Evolutionary conservation across 2,113 vertebrate genomes (phyloP).

Genomic region (Oriolus oriolus): DNA sequence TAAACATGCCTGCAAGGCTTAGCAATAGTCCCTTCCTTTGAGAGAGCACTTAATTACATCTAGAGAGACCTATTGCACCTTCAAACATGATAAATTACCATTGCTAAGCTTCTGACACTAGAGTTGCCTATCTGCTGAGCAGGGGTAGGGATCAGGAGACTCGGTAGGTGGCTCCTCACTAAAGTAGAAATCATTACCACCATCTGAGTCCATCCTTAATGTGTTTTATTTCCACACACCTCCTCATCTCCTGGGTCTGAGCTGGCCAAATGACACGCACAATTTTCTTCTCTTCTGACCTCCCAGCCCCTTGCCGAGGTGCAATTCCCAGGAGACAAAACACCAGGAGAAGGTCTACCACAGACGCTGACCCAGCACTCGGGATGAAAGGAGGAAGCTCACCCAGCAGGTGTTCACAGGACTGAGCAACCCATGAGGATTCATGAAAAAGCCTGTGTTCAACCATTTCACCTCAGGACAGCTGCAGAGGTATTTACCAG

Average conservation of each 20-base stretch:
- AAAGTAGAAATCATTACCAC: background rate
- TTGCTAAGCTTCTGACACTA: background rate
- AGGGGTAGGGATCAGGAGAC: background rate
- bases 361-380: background rate
- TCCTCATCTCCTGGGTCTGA: background rate
- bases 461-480: background rate
- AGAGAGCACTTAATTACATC: background rate
- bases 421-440: background rate
- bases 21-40: background rate
- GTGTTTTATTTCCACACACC: background rate
- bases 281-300: background rate
- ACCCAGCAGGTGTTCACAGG: background rate
- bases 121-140: background rate
- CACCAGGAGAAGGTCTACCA: background rate
- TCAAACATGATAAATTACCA: background rate
- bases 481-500: background rate
- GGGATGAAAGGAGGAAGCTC: background rate
- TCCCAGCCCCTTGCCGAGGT: background rate
- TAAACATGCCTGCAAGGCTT: constrained; percentile 13
- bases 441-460: background rate
- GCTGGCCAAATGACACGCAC: background rate
- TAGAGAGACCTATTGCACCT: background rate
- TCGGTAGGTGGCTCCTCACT: background rate
- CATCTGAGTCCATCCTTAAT: background rate
- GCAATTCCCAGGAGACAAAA: background rate